A percentile compares a stretch with the other conserved stretches of the same genome.
These are phyloP conservation scores for Passer montanus DNA, from an alignment of 2,113 vertebrate genomes.

Conservation along the genomic window DNA sequence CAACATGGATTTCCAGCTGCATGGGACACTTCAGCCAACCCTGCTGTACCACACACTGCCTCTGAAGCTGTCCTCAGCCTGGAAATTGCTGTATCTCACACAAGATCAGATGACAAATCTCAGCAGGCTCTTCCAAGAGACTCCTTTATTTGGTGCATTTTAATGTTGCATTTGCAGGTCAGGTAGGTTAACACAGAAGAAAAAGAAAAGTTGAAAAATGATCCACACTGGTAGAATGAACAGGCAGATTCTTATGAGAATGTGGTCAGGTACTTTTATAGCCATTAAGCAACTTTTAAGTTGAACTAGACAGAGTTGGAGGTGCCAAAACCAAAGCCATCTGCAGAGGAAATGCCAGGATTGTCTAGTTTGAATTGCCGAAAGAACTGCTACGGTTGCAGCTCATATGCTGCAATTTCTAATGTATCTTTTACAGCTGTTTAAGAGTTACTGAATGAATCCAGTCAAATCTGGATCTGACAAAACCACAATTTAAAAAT, in stretches of 20 bases:
- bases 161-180: background rate
- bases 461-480: background rate
- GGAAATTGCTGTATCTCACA: background rate
- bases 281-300: conserved; percentile 37
- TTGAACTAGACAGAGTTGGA: background rate
- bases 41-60: background rate
- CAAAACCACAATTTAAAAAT: conserved; percentile 15
- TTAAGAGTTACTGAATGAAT: background rate
- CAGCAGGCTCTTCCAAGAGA: background rate
- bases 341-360: conserved; percentile 16
- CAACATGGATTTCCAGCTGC: background rate
- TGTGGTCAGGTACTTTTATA: conserved; percentile 31
- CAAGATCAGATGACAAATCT: background rate
- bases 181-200: background rate
- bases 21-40: background rate
- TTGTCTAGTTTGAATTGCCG: background rate
- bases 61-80: background rate
- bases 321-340: conserved; percentile 39
- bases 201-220: background rate
- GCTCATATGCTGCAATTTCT: background rate
- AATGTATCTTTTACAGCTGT: background rate
- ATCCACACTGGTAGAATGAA: background rate
- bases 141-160: background rate
- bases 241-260: background rate
- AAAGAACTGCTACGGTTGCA: conserved; percentile 9